These are phyloP conservation scores for Temnothorax longispinosus DNA, from an alignment of 1,140 invertebrate genomes.

Conservation along the genomic window DNA sequence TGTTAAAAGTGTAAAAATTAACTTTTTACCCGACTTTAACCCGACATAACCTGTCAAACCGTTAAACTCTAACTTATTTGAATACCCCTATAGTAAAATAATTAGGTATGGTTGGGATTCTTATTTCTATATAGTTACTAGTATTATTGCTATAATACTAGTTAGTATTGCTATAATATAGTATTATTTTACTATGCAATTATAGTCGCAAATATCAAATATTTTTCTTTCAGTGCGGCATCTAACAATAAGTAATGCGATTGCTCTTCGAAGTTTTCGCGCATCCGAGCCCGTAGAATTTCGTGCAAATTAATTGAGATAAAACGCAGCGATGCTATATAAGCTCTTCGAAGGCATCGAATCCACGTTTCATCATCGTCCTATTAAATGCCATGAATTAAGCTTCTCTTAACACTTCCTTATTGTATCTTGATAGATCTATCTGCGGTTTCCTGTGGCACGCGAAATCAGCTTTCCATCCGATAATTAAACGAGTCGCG, in stretches of 20 bases:
- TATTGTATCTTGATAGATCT: neutral
- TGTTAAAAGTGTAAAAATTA: too few species aligned
- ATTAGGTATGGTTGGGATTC: too few species aligned
- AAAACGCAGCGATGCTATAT: neutral
- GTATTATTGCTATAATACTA: too few species aligned
- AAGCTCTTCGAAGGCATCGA: neutral
- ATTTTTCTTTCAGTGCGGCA: neutral
- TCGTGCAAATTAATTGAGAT: slow-evolving; percentile 15
- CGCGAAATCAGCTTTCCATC: neutral
- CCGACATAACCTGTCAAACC: too few species aligned
- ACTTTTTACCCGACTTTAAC: too few species aligned
- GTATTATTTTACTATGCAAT: too few species aligned
- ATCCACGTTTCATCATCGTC: neutral
- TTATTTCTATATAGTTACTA: too few species aligned
- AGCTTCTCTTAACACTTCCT: slow-evolving; percentile 4
- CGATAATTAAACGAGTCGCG: neutral
- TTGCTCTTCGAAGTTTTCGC: neutral
- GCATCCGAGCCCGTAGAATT: neutral
- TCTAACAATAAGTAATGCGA: neutral
- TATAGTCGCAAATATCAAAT: too few species aligned
- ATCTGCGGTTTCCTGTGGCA: slow-evolving; percentile 7
- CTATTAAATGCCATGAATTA: neutral
- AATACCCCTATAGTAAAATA: too few species aligned
- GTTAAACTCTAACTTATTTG: too few species aligned
- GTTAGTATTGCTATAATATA: too few species aligned